Conservation (phyloP, 2,797 vertebrate species). For the Phylloscopus collybita region DNA sequence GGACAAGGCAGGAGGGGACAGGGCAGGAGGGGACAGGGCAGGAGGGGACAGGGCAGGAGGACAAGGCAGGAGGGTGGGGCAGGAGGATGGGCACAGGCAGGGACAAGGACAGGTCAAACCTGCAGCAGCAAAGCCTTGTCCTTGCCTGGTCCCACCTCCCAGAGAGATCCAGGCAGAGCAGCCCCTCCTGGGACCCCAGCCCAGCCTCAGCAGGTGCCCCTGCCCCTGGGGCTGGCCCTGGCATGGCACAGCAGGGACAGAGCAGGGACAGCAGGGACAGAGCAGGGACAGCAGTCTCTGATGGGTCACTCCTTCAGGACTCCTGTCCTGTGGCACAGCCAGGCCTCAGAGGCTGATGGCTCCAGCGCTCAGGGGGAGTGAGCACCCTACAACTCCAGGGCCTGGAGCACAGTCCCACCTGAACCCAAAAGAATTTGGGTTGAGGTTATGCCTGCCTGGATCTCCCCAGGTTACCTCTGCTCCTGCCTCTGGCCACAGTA, state of each 20-base stretch:
- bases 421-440: background rate
- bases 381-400: background rate
- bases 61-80: no score
- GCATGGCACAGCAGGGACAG: background rate
- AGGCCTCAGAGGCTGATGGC: background rate
- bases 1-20: background rate
- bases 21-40: background rate
- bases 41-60: background rate
- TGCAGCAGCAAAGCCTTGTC: background rate
- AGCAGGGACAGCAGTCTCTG: background rate
- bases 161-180: background rate
- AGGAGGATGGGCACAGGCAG: rapidly evolving
- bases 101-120: background rate
- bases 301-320: background rate
- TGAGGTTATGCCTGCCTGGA: background rate
- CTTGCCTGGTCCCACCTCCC: rapidly evolving
- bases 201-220: background rate
- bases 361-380: background rate
- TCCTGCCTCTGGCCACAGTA: background rate
- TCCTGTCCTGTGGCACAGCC: background rate
- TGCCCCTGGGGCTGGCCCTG: background rate
- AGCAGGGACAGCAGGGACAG: background rate
- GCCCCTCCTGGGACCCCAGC: background rate
- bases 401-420: background rate
- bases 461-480: background rate